Percentiles rank a stretch among this genome's conserved stretches.
These are phyloP conservation scores for Sinocyclocheilus rhinocerous DNA, from an alignment of 2,113 vertebrate genomes.

Conservation along the genomic window DNA sequence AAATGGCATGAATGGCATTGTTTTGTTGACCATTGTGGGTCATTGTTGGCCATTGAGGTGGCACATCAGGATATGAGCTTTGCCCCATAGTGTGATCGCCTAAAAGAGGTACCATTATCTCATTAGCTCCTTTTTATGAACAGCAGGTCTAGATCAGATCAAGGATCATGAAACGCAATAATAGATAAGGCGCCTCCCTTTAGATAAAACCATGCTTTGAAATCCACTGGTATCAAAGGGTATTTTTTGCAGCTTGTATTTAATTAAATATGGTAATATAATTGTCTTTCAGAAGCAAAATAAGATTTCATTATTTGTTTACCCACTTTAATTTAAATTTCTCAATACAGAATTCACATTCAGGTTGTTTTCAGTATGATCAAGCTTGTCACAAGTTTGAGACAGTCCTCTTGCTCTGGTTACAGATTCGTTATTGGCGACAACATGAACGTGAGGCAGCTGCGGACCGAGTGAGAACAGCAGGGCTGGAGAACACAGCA, in stretches of 20 bases:
- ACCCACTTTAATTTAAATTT: neutral
- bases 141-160: slow-evolving; percentile 1
- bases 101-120: slow-evolving; percentile 6
- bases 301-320: neutral
- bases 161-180: neutral
- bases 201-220: slow-evolving; percentile 20
- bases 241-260: neutral
- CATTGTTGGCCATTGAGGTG: neutral
- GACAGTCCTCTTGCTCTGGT: neutral
- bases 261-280: neutral
- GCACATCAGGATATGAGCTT: neutral
- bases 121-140: neutral
- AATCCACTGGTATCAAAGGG: neutral
- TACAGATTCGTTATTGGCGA: slow-evolving; percentile 94
- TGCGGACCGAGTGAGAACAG: slow-evolving; percentile 90
- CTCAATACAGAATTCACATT: neutral
- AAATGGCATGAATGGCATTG: neutral
- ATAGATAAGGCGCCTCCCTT: slow-evolving; percentile 12
- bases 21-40: neutral
- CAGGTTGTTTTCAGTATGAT: neutral
- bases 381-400: neutral
- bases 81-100: neutral
- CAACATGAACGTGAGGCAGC: slow-evolving; percentile 90
- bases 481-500: slow-evolving; percentile 83
- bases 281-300: neutral